Percentiles rank a stretch among this genome's conserved stretches.
Evolutionary conservation across 2,113 vertebrate species (phyloP).

Genomic region (Uria lomvia): DNA sequence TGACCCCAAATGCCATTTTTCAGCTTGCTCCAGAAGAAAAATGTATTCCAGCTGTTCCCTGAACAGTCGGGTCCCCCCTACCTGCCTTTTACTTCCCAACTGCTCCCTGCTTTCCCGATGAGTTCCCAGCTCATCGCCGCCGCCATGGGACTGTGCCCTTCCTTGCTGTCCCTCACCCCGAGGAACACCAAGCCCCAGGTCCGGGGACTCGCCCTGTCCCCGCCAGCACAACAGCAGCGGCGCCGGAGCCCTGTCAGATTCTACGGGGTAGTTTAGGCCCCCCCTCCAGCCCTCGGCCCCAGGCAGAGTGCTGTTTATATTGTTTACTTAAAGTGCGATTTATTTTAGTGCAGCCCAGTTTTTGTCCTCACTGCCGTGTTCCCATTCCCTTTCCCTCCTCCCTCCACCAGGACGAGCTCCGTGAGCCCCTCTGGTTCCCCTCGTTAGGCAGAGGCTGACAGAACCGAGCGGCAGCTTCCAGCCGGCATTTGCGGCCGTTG

Average conservation of each 20-base stretch:
- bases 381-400: too few species aligned
- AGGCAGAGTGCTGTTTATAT: background rate
- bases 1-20: background rate
- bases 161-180: background rate
- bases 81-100: background rate
- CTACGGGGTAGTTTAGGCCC: background rate
- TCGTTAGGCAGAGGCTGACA: too few species aligned
- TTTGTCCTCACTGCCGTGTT: background rate
- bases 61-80: too few species aligned
- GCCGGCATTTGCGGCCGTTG: too few species aligned
- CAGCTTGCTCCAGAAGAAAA: background rate
- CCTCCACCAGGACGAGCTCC: too few species aligned
- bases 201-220: background rate
- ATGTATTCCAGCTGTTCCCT: background rate
- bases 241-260: background rate
- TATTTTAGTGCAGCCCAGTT: background rate
- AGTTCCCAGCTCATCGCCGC: rapidly evolving
- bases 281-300: too few species aligned
- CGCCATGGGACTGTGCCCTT: background rate
- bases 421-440: too few species aligned
- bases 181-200: too few species aligned
- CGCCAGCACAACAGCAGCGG: background rate
- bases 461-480: background rate
- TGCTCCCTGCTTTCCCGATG: background rate
- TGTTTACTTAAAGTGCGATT: background rate